Percentiles rank a stretch among this genome's conserved stretches.
These are phyloP conservation scores for Hydropotes inermis DNA, from an alignment of 2,113 vertebrate genomes.

Conservation along the genomic window DNA sequence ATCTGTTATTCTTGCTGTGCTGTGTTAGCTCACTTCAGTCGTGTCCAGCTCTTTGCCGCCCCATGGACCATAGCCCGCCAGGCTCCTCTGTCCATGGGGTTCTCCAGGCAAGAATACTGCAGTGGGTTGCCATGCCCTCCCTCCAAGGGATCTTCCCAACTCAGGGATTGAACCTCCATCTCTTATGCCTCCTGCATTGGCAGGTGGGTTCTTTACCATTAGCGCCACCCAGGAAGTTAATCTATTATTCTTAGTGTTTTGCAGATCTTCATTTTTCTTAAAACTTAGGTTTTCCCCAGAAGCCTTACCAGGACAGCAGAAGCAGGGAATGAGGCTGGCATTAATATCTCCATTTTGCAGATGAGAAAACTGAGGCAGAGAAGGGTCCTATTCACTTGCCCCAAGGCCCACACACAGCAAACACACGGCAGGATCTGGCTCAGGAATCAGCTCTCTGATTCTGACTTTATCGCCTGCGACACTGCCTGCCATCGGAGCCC, in stretches of 20 bases:
- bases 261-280: background rate
- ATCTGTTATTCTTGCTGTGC: background rate
- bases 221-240: accelerated
- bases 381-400: background rate
- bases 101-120: background rate
- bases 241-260: background rate
- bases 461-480: background rate
- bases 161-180: background rate
- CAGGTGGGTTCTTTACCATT: background rate
- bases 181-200: background rate
- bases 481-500: background rate
- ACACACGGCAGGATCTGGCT: background rate
- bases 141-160: background rate
- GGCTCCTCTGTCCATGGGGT: background rate
- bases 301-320: background rate
- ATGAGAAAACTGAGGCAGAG: background rate
- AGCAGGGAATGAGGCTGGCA: background rate
- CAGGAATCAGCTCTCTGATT: background rate
- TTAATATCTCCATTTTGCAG: background rate
- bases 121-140: background rate
- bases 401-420: background rate
- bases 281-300: background rate
- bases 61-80: background rate
- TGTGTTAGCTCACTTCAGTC: background rate
- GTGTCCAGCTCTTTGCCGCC: background rate